Evolutionary conservation across 2,797 vertebrate genomes (phyloP).

Genomic region (Urocyon cinereoargenteus): DNA sequence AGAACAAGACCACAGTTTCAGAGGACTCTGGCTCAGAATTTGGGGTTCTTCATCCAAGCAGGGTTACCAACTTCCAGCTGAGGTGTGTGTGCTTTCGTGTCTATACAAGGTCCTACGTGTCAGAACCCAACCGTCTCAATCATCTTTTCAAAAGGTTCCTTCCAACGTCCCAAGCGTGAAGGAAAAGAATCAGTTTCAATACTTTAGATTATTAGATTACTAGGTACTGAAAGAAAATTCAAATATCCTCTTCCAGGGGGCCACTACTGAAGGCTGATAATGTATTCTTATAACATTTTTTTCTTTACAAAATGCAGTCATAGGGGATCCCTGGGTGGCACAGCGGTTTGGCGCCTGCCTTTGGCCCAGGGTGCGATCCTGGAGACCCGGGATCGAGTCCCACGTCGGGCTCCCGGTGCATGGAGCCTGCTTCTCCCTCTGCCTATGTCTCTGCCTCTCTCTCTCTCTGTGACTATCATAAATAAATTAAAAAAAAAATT

Average conservation of each 20-base stretch:
- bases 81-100: background rate
- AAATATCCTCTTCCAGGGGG: background rate
- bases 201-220: background rate
- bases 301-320: background rate
- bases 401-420: too few relatives aligned
- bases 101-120: background rate
- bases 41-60: background rate
- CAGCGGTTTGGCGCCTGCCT: too few relatives aligned
- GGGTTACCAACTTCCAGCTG: background rate
- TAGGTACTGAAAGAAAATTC: background rate
- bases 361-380: too few relatives aligned
- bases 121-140: background rate
- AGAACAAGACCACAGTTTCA: background rate
- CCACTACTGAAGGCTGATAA: background rate
- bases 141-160: background rate
- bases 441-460: too few relatives aligned
- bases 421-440: too few relatives aligned
- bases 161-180: background rate
- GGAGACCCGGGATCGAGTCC: too few relatives aligned
- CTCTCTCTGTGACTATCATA: too few relatives aligned
- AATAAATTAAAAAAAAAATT: too few relatives aligned
- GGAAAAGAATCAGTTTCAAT: background rate
- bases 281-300: background rate
- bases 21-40: background rate
- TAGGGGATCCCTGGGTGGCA: too few relatives aligned